Evolutionary conservation across 2,797 vertebrate species (phyloP).

Genomic region (Todus mexicanus): DNA sequence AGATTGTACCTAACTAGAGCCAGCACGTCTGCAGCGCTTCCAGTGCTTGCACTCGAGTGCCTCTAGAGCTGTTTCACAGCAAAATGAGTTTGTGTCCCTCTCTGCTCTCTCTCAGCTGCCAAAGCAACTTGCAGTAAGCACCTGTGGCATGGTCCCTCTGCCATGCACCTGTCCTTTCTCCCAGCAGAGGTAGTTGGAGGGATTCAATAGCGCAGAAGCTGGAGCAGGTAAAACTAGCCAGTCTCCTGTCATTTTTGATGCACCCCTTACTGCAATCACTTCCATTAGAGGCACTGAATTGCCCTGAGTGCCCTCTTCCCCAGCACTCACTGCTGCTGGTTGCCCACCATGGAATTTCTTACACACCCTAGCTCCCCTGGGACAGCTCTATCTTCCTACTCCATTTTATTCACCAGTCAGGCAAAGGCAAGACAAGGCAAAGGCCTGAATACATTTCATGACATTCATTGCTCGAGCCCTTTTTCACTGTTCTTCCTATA

Average conservation of each 20-base stretch:
- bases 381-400: neutral
- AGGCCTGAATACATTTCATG: neutral
- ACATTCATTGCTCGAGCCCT: neutral
- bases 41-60: conserved; percentile 18
- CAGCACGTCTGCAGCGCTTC: conserved; percentile 8
- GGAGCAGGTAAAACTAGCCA: neutral
- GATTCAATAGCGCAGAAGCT: neutral
- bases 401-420: neutral
- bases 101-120: neutral
- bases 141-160: neutral
- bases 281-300: neutral
- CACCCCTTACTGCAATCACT: neutral
- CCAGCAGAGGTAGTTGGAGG: neutral
- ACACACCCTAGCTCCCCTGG: too few species aligned
- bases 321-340: neutral
- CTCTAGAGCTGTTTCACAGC: conserved; percentile 20
- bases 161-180: neutral
- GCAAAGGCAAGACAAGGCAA: neutral
- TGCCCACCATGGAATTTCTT: neutral
- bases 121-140: neutral
- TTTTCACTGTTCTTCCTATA: neutral
- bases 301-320: neutral
- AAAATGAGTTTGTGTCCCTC: neutral
- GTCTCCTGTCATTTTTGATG: neutral
- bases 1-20: neutral